phyloP scores from a whole-genome alignment of 2,113 vertebrate species.

The Oryzias melastigma region DNA sequence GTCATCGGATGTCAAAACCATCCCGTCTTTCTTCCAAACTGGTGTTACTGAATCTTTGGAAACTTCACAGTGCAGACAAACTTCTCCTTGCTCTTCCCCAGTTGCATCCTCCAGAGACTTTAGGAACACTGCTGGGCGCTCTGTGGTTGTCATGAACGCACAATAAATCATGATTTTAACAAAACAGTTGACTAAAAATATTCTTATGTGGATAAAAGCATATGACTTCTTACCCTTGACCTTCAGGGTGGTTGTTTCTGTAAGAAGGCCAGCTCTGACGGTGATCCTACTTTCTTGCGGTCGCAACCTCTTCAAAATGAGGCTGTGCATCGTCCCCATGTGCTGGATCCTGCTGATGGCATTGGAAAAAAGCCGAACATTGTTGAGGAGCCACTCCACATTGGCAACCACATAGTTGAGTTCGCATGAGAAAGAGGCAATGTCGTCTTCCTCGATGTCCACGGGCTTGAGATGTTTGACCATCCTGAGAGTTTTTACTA shows the following conservation, averaged over 20 bases:
- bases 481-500: constrained; percentile 83
- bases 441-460: constrained; percentile 81
- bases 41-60: constrained; percentile 84
- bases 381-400: constrained; percentile 90
- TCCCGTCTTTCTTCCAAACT: constrained; percentile 87
- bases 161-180: not conserved
- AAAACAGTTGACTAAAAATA: not conserved
- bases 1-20: constrained; percentile 73
- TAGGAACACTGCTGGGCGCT: constrained; percentile 87
- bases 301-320: constrained; percentile 82
- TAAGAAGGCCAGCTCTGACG: constrained; percentile 80
- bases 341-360: constrained; percentile 84
- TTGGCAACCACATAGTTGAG: constrained; percentile 87
- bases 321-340: constrained; percentile 79
- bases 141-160: constrained; percentile 60
- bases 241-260: constrained; percentile 74
- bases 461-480: constrained; percentile 82
- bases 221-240: constrained; percentile 84
- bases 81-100: constrained; percentile 80
- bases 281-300: constrained; percentile 80
- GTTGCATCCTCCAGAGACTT: constrained; percentile 84
- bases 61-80: constrained; percentile 85
- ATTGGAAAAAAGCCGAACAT: constrained; percentile 79
- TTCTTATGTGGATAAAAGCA: not conserved
- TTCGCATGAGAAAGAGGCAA: constrained; percentile 81